Evolutionary conservation across 2,797 vertebrate species (phyloP).

Genomic region (Cichlasoma orientale): DNA sequence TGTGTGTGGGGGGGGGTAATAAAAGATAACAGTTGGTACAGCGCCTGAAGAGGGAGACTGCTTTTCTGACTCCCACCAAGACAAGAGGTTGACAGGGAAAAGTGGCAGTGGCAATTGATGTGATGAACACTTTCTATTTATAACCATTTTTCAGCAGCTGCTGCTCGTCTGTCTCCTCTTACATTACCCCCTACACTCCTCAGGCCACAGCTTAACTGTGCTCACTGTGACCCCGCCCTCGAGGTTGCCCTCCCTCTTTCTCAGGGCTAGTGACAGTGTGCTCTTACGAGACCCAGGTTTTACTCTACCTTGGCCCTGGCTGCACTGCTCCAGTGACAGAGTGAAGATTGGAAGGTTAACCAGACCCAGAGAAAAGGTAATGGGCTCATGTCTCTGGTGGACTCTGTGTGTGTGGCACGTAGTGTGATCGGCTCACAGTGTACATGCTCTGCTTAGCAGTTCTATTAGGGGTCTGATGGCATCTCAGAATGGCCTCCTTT

Average conservation of each 20-base stretch:
- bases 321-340: slow-evolving; percentile 49
- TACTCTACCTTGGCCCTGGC: slow-evolving; percentile 38
- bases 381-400: slow-evolving; percentile 59
- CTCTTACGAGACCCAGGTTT: slow-evolving; percentile 45
- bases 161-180: slow-evolving; percentile 65
- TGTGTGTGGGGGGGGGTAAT: too few species aligned
- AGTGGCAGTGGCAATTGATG: slow-evolving; percentile 50
- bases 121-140: slow-evolving; percentile 68
- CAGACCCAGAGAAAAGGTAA: slow-evolving; percentile 76
- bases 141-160: slow-evolving; percentile 75
- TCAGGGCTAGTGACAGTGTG: slow-evolving; percentile 39
- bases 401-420: slow-evolving; percentile 45
- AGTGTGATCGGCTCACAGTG: slow-evolving; percentile 50
- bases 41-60: slow-evolving; percentile 4
- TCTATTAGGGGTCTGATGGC: slow-evolving; percentile 66
- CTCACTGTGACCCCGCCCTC: slow-evolving; percentile 57
- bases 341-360: slow-evolving; percentile 72
- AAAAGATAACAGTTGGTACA: neutral
- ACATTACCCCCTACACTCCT: slow-evolving; percentile 49
- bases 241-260: slow-evolving; percentile 41
- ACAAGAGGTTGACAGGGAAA: slow-evolving; percentile 25
- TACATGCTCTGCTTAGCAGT: slow-evolving; percentile 62
- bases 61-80: slow-evolving; percentile 23
- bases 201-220: slow-evolving; percentile 38
- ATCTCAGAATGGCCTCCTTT: slow-evolving; percentile 72